Base-by-base conservation (phyloP, 2,888 invertebrate genomes). In the Oscheius onirici region DNA sequence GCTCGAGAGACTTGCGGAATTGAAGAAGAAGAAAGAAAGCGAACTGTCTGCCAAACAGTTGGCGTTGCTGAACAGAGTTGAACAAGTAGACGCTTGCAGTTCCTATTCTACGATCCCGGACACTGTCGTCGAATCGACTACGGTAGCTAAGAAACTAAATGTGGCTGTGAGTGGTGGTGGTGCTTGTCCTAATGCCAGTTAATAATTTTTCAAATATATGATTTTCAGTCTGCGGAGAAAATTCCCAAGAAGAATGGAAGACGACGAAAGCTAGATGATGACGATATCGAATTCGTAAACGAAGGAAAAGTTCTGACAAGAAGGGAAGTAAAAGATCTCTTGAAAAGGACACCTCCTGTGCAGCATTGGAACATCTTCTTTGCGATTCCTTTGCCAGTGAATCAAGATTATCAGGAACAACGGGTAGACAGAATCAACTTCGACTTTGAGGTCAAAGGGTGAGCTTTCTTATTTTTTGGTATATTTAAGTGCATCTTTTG, bases 391-490 rank as follows among this genome's bases (percentile, higher is more conserved):
- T 6, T 34, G 43, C 58, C 58, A 6, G 3, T 20, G 0, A 58
- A 58, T 58, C 3, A 6, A 17, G n/a, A 40, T 2, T 58, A 17
- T 58, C 10, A 41, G 2, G 22, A 28, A 5, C 13, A 17, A 11
- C 20, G 2, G 2, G 13, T 58, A 2, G 15, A 58, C 13, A 40
- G 40, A 40, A 41, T 20, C 22, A 41, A 41, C 5, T 41, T 63
- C 3, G 63, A 63, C 28, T 28, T 46, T 10, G 15, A 46, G 17
- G 6, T 63, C n/a, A 63, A 63, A 46, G 63, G 63, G 63, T 63
- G 22, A 24, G 41, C 11, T 13, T 43, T 3, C 11, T 24, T 43
- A 10, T 24, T 49, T 40, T 43, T 8, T 15, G n/a, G n/a, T n/a
- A n/a, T n/a, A n/a, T n/a, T n/a, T n/a, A n/a, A n/a, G n/a, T n/a